phyloP scores from a whole-genome alignment of 1,140 invertebrate species.

The Pseudomyrmex concolor region DNA sequence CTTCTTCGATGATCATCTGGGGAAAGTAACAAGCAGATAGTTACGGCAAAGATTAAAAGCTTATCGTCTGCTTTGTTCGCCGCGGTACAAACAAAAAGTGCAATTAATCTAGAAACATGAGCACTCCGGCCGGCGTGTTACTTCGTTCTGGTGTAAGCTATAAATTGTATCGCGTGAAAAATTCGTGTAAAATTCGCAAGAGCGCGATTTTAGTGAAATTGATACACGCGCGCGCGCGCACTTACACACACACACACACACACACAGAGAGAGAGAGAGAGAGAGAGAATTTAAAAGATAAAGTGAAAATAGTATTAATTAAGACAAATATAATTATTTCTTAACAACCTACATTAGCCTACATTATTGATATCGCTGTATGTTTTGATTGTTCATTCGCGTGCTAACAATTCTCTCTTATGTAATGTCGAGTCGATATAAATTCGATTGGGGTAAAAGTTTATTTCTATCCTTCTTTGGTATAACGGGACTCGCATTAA shows the following conservation, averaged over 20 bases:
- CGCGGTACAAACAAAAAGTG: conserved; percentile 28
- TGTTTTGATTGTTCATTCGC: neutral
- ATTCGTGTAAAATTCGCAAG: neutral
- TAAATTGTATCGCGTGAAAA: conserved; percentile 39
- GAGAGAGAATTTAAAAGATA: no score
- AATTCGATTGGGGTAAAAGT: no score
- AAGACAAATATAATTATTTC: neutral
- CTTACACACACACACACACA: no score
- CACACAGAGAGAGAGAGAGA: no score
- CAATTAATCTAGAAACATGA: conserved; percentile 39
- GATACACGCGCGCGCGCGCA: neutral
- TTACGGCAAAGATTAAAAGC: conserved; percentile 14
- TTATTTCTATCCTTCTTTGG: no score
- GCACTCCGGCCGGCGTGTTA: conserved; percentile 2
- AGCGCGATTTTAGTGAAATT: conserved; percentile 22
- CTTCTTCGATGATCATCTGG: neutral
- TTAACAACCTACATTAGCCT: neutral
- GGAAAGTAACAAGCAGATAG: neutral
- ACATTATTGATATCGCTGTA: neutral
- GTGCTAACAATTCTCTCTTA: neutral
- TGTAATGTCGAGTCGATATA: neutral
- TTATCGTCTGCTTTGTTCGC: conserved; percentile 8
- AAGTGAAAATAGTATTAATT: neutral
- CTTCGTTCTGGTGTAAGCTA: conserved; percentile 6
- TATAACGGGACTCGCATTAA: no score